Base-by-base conservation (phyloP, 2,888 invertebrate genomes). In the Parthenolecanium corni region DNA sequence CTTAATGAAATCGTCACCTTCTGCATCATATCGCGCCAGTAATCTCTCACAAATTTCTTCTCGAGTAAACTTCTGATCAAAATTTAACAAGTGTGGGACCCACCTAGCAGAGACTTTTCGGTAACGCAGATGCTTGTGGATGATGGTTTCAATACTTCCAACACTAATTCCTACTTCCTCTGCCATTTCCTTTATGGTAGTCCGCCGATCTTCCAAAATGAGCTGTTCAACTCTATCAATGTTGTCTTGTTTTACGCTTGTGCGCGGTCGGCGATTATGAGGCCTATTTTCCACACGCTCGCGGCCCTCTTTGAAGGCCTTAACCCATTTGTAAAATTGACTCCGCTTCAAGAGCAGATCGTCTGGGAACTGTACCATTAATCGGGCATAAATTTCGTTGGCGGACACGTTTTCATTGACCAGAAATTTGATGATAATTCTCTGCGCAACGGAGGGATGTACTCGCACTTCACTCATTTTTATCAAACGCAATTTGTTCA, bases 61-160 rank as follows among this genome's bases (percentile, higher is more conserved):
- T 16, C 47, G 53, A 16, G 42, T 25, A 23, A 52, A 42, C 51
- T 54, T 63, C 18, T 63, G 54, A 18, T 63, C 63, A 36, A 52
- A 38, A 21, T 52, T 54, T 20, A 63, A 31, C 56, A 53, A 40
- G 36, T 46, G 40, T 14, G 54, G 64, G 16, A 64, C 56, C 64
- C 64, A 64, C 18, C 64, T 18, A 4, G 64, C 56, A 16, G 53
- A 38, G 18, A 64, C 36, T 56, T 64, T 64, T n/a, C 64, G 38
- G 44, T 49, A 56, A 46, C 24, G 18, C 20, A 56, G 64, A 14
- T 49, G 44, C 18, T 49, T 42, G 25, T 53, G 53, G 49, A 64
- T 56, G 23, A 64, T 64, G 16, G 49, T n/a, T 42, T 49, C 54
- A 21, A 56, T 49, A 53, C 47, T 53, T 23, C 47, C 46, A 18